Base-by-base conservation (phyloP, 2,113 vertebrate genomes). In the Cnemophilus loriae region DNA sequence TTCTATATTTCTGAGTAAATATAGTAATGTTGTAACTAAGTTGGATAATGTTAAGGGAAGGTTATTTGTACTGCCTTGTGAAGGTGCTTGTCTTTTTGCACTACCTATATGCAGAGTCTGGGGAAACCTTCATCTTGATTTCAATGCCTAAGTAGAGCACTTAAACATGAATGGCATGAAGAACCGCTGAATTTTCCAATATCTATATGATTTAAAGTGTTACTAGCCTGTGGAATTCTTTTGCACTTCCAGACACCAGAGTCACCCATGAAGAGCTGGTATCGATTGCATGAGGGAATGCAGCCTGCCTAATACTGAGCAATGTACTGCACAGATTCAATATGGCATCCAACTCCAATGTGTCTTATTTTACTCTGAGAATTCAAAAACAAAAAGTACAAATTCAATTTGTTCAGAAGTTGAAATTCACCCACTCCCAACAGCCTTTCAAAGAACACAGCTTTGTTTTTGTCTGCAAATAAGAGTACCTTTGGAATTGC, bases 1-100 rank as follows among this genome's bases (percentile, higher is more conserved):
- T 84, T 82, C 74, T 46, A 87, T 77, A 56, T 93, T 96, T 95
- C 81, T 27, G 23, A 39, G 60, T 83, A 94, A 93, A 59, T 75
- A 49, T 14, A 69, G 19, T 61, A 30, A 35, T 33, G 17, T 39
- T 84, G 19, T 79, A 75, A 44, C n/a, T 61, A 69, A 57, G 4
- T 13, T 74, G 11, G 23, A 27, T 49, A 69, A 53, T 37, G 13
- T 60, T 83, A 57, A 68, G 24, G 49, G 7, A 32, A 73, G 18
- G 16, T 53, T 91, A 49, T 80, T 85, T n/a, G 44, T 65, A 33
- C 8, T 69, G 20, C n/a, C 11, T 7, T 20, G 16, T 73, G 59
- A 79, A 90, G 16, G 46, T 71, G 10, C 33, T 83, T 85, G 56
- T 14, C 2, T 41, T 93, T 84, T 82, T 60, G 30, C 37, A 17